Conservation (phyloP, 2,113 vertebrate species). For the Gopherus evgoodei region DNA sequence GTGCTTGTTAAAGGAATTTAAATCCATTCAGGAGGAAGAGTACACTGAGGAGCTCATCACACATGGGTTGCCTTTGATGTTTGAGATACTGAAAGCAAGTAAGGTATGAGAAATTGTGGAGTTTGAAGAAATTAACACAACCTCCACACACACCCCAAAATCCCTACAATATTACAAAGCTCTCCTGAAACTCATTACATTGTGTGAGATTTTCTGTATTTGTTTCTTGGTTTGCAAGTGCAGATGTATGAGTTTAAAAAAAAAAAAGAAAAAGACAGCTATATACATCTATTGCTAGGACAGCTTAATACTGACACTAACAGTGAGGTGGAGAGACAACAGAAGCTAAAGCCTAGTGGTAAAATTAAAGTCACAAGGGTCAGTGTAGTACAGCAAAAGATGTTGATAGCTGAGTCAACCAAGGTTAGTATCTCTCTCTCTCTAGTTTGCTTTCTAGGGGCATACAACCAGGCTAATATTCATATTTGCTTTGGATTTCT, state of each 20-base stretch:
- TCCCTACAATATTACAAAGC: background rate
- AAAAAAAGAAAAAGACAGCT: background rate
- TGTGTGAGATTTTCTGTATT: background rate
- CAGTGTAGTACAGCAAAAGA: background rate
- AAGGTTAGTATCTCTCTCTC: background rate
- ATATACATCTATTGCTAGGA: background rate
- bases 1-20: constrained; percentile 95
- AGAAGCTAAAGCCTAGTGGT: background rate
- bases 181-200: background rate
- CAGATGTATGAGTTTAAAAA: constrained; percentile 15
- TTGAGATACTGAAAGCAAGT: constrained; percentile 96
- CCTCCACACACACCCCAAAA: background rate
- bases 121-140: constrained; percentile 6
- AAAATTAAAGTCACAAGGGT: constrained; percentile 36
- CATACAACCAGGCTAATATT: background rate
- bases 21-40: constrained; percentile 95
- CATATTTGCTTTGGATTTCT: constrained; percentile 32
- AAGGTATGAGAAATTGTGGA: constrained; percentile 81
- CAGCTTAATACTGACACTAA: background rate
- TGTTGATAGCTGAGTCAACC: background rate
- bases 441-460: background rate
- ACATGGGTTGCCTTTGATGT: constrained; percentile 94
- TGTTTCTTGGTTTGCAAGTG: background rate
- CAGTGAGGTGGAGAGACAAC: constrained; percentile 3
- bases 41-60: constrained; percentile 95